Base-by-base conservation (phyloP, 2,797 vertebrate genomes). In the Apogon hyalosoma region DNA sequence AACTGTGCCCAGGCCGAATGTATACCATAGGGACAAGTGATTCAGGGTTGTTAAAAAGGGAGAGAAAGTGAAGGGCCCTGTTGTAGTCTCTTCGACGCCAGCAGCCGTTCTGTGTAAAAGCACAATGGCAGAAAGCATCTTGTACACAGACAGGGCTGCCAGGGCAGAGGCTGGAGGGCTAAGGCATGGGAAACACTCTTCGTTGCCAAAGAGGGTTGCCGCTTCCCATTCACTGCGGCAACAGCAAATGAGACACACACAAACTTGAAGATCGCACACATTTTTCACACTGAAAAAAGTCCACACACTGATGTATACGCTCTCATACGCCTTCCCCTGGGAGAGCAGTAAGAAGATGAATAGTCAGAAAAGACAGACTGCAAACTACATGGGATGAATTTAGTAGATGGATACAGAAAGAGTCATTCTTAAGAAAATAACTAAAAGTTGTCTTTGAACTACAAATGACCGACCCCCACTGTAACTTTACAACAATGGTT, bases 111-210 rank as follows among this genome's bases (percentile, higher is more conserved):
- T 90, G 91, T 94, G 94, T 95, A 93, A 94, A 95, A 94, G 95
- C 91, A 96, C 95, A 95, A 96, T 94, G 95, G 95, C 94, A 94
- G 92, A 91, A 89, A 95, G 93, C 92, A 91, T 95, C 93, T 94
- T 93, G 94, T 93, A 95, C 92, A 93, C 94, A 95, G 94, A 96
- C 93, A 86, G 90, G 90, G 95, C 94, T 96, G 94, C 93, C 92
- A 92, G 93, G 89, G 45, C 88, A 94, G 92, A 94, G 94, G 94
- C 94, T 94, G 68, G 11, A 92, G 93, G 94, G 94, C 80, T 76
- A 96, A 96, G 90, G 95, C 94, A 94, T 96, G 95, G 96, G 95
- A 96, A 96, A 96, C 95, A 91, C 93, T 95, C 92, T 90, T 93
- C 84, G 92, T 94, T 96, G 96, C 94, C 95, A 97, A 95, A 94